Percentiles rank a stretch among this genome's conserved stretches.
These are phyloP conservation scores for Gallinago undulata DNA, from an alignment of 2,113 vertebrate genomes.

Conservation along the genomic window DNA sequence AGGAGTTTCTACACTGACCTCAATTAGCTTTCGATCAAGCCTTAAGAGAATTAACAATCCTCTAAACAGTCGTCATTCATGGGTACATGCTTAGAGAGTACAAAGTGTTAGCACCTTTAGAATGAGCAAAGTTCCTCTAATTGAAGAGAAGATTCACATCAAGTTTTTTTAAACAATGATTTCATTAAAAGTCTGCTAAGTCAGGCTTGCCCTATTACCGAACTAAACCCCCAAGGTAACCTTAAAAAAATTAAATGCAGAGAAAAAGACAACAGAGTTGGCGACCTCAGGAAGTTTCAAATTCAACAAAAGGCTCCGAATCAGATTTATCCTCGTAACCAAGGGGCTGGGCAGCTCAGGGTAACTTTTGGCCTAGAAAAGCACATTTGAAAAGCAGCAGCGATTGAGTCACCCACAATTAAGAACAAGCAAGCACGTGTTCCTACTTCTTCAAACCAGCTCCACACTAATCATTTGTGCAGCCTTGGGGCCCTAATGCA, in stretches of 20 bases:
- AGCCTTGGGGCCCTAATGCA: not conserved
- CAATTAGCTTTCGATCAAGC: constrained; percentile 40
- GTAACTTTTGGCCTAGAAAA: not conserved
- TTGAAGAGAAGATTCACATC: not conserved
- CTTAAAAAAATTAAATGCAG: not conserved
- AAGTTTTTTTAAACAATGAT: not conserved
- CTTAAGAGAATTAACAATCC: not conserved
- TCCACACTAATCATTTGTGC: not conserved
- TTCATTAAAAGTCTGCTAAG: constrained; percentile 13
- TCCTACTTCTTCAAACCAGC: not conserved
- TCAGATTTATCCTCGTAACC: not conserved
- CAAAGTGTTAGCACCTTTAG: not conserved
- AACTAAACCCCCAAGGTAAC: constrained; percentile 14
- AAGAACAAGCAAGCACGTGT: not conserved
- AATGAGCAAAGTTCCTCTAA: not conserved
- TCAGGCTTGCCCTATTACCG: not conserved
- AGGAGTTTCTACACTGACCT: constrained; percentile 9
- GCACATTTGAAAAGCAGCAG: not conserved
- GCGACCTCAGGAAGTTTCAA: not conserved
- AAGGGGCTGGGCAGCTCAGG: not conserved
- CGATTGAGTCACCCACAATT: not conserved
- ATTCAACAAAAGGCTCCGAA: not conserved
- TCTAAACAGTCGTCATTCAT: not conserved
- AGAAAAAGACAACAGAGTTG: not conserved
- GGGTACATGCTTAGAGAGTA: not conserved